phyloP scores from a whole-genome alignment of 2,888 invertebrate species.

The Drosophila nr. perissopoda region DNA sequence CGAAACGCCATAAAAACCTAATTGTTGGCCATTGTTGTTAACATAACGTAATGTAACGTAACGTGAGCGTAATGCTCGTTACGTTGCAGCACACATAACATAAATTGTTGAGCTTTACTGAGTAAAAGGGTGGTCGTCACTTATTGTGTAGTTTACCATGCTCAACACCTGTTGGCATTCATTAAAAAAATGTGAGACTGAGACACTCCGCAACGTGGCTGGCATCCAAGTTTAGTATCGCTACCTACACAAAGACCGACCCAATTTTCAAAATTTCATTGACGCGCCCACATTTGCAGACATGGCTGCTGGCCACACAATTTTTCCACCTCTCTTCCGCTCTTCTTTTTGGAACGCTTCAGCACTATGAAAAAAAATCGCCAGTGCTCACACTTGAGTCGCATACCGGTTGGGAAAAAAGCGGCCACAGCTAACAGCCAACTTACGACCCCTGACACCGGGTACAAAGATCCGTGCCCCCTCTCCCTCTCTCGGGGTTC shows the following conservation, averaged over 20 bases:
- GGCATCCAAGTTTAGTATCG: constrained; percentile 25
- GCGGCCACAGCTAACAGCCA: constrained; percentile 10
- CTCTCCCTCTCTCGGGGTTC: background rate
- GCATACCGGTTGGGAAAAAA: constrained; percentile 30
- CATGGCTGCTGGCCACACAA: constrained; percentile 33
- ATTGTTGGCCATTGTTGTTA: constrained; percentile 63
- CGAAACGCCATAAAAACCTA: constrained; percentile 66
- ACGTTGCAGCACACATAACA: constrained; percentile 64
- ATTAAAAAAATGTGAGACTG: constrained; percentile 37
- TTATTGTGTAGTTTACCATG: constrained; percentile 21
- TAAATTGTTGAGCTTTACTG: constrained; percentile 19
- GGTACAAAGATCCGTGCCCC: background rate
- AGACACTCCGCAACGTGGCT: constrained; percentile 8
- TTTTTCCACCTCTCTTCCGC: background rate
- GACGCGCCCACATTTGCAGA: constrained; percentile 67
- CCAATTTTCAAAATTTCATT: constrained; percentile 59
- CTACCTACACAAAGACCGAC: background rate
- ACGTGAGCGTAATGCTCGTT: constrained; percentile 46
- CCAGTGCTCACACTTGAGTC: constrained; percentile 71
- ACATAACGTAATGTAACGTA: constrained; percentile 58
- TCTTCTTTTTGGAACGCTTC: constrained; percentile 25
- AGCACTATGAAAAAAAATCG: constrained; percentile 54
- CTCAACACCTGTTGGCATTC: constrained; percentile 57
- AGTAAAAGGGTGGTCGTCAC: constrained; percentile 2
- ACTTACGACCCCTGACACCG: constrained; percentile 2